Evolutionary conservation across 2,113 vertebrate genomes (phyloP).

Genomic region (Pimephales promelas): DNA sequence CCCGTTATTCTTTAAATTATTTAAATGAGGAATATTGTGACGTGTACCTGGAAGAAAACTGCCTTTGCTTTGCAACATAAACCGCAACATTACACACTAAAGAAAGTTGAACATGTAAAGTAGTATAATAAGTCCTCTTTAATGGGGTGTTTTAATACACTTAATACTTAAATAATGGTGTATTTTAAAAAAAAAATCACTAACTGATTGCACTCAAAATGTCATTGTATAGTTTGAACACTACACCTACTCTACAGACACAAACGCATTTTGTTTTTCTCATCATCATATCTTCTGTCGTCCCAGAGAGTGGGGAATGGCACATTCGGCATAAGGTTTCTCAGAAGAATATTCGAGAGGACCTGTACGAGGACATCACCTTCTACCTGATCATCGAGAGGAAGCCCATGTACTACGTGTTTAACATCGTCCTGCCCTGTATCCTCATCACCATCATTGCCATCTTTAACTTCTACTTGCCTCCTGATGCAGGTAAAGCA

Average conservation of each 20-base stretch:
- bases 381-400: constrained; percentile 91
- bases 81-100: too few relatives aligned
- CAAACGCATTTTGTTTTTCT: neutral
- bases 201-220: neutral
- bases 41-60: too few relatives aligned
- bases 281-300: neutral
- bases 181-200: too few relatives aligned
- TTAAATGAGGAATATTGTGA: too few relatives aligned
- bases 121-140: too few relatives aligned
- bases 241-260: neutral
- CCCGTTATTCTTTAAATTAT: too few relatives aligned
- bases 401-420: constrained; percentile 89
- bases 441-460: constrained; percentile 87
- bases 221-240: neutral
- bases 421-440: constrained; percentile 92
- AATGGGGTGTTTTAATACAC: too few relatives aligned
- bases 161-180: too few relatives aligned
- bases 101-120: too few relatives aligned
- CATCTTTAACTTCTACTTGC: constrained; percentile 92
- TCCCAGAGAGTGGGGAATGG: constrained; percentile 87
- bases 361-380: constrained; percentile 82
- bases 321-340: constrained; percentile 85
- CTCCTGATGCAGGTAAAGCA: constrained; percentile 85
- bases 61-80: too few relatives aligned
- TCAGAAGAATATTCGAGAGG: constrained; percentile 77